Evolutionary conservation across 2,797 vertebrate species (phyloP).

Genomic region (Hyperoplus lanceolatus): DNA sequence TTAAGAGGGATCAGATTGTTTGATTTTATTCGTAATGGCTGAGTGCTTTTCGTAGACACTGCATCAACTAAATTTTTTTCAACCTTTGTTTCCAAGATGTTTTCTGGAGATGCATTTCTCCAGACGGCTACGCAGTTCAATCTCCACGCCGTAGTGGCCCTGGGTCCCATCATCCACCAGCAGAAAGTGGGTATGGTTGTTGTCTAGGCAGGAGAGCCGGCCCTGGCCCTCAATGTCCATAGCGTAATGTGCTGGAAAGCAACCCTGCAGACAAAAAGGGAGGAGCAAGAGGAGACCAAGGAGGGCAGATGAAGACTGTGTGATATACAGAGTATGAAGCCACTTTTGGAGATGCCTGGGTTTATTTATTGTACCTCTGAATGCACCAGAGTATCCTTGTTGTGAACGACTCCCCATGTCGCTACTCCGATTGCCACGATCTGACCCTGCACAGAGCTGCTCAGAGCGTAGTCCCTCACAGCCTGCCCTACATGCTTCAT

Average conservation of each 20-base stretch:
- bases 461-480: conserved; percentile 89
- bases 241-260: conserved; percentile 90
- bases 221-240: conserved; percentile 90
- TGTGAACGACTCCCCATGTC: conserved; percentile 94
- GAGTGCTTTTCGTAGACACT: neutral
- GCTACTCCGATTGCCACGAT: conserved; percentile 94
- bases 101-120: conserved; percentile 93
- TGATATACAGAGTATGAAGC: neutral
- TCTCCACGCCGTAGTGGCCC: conserved; percentile 89
- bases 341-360: too few species aligned
- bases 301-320: neutral
- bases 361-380: conserved; percentile 54
- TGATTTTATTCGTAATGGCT: conserved; percentile 10
- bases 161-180: conserved; percentile 95
- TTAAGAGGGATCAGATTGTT: conserved; percentile 1
- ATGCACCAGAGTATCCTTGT: conserved; percentile 85
- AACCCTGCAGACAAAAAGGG: conserved; percentile 80
- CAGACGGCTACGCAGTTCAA: conserved; percentile 86
- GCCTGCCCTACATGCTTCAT: conserved; percentile 98
- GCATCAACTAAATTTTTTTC: conserved; percentile 4
- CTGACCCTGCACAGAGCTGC: conserved; percentile 81
- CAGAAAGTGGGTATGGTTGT: conserved; percentile 97
- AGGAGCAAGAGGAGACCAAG: neutral
- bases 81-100: conserved; percentile 85
- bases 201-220: conserved; percentile 91